phyloP scores from a whole-genome alignment of 2,888 invertebrate species.

The Tethea ocularis region DNA sequence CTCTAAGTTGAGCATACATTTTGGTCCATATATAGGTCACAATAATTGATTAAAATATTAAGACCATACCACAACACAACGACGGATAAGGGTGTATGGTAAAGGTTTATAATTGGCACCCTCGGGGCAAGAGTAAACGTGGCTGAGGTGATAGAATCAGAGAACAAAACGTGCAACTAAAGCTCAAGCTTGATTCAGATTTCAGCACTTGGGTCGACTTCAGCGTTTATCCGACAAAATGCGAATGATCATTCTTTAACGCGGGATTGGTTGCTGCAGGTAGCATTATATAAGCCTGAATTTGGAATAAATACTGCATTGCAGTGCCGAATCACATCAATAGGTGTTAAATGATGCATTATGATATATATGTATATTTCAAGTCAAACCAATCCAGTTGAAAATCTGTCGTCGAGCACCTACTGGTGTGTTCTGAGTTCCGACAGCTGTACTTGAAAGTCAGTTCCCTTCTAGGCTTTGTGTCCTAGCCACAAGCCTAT shows the following conservation, averaged over 20 bases:
- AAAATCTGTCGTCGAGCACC: too few species aligned
- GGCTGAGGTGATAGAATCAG: not conserved
- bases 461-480: too few species aligned
- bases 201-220: conserved; percentile 6
- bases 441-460: too few species aligned
- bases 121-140: not conserved
- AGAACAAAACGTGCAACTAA: not conserved
- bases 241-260: not conserved
- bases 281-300: too few species aligned
- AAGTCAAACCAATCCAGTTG: too few species aligned
- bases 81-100: not conserved
- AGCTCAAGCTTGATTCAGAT: conserved; percentile 13
- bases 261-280: not conserved
- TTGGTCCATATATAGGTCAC: too few species aligned
- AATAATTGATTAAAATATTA: not conserved
- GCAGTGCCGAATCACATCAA: too few species aligned
- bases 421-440: too few species aligned
- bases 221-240: not conserved
- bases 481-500: too few species aligned
- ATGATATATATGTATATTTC: too few species aligned
- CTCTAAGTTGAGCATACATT: not conserved
- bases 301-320: too few species aligned
- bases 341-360: too few species aligned
- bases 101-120: not conserved
- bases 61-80: not conserved